phyloP scores from a whole-genome alignment of 2,888 invertebrate species.

The Drosophila kanekoi region DNA sequence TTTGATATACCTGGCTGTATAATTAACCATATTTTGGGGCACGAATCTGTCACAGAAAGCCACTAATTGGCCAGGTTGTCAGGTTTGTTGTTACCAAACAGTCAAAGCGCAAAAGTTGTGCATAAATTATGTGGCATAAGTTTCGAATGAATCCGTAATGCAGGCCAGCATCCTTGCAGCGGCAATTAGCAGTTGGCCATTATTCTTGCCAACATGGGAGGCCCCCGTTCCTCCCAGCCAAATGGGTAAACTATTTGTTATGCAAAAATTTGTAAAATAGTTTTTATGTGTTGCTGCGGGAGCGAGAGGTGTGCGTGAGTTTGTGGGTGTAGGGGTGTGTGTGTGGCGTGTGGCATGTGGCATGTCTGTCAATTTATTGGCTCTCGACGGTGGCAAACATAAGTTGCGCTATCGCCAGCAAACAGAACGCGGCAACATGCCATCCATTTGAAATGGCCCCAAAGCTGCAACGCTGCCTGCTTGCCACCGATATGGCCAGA shows the following conservation, averaged over 20 bases:
- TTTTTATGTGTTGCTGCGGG: slow-evolving; percentile 10
- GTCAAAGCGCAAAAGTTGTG: slow-evolving; percentile 34
- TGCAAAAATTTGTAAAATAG: slow-evolving; percentile 35
- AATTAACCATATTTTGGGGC: slow-evolving; percentile 25
- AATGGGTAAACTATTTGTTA: slow-evolving; percentile 33
- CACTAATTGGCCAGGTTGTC: slow-evolving; percentile 39
- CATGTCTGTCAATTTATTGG: slow-evolving; percentile 73
- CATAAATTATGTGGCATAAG: slow-evolving; percentile 54
- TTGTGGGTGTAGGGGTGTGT: slow-evolving; percentile 12
- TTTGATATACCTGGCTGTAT: slow-evolving; percentile 1
- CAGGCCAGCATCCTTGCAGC: slow-evolving; percentile 21
- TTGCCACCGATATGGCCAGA: slow-evolving; percentile 52
- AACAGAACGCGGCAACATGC: slow-evolving; percentile 56
- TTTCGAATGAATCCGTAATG: slow-evolving; percentile 42
- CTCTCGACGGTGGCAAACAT: slow-evolving; percentile 67
- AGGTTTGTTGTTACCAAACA: background rate
- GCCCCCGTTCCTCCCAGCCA: slow-evolving; percentile 4
- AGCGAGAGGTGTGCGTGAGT: background rate
- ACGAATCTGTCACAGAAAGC: slow-evolving; percentile 12
- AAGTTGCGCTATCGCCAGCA: slow-evolving; percentile 75
- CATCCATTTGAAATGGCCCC: slow-evolving; percentile 51
- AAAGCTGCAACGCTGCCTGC: slow-evolving; percentile 40
- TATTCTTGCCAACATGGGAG: slow-evolving; percentile 3
- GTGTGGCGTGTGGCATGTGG: slow-evolving; percentile 11
- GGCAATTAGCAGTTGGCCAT: slow-evolving; percentile 45